Conservation (phyloP, 2,888 invertebrate genomes). For the Drosophila recens region DNA sequence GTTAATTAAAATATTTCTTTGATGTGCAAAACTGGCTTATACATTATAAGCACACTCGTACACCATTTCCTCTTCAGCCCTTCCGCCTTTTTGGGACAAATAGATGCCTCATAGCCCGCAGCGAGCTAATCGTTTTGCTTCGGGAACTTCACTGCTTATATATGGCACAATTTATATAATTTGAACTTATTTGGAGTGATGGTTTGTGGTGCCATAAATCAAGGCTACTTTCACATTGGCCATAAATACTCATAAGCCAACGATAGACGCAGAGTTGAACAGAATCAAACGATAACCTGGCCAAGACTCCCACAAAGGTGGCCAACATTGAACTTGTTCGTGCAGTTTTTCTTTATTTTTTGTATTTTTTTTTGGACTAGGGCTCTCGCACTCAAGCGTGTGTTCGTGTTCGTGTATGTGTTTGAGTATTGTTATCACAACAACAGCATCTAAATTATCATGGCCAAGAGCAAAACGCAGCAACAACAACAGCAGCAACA, state of each 20-base stretch:
- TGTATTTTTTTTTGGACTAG: conserved; percentile 24
- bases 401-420: conserved; percentile 18
- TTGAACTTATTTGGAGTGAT: conserved; percentile 66
- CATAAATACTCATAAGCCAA: conserved; percentile 45
- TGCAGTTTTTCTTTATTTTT: conserved; percentile 26
- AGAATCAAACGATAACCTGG: conserved; percentile 25
- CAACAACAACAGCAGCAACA: conserved; percentile 38
- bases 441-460: conserved; percentile 74
- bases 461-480: conserved; percentile 58
- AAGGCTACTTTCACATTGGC: conserved; percentile 66
- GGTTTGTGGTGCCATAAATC: conserved; percentile 63
- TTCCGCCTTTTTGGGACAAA: conserved; percentile 29
- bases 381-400: conserved; percentile 13
- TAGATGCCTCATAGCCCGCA: conserved; percentile 26
- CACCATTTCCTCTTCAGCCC: not conserved
- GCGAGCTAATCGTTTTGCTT: conserved; percentile 42
- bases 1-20: conserved; percentile 41
- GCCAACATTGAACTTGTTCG: conserved; percentile 75
- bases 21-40: conserved; percentile 18
- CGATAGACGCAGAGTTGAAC: conserved; percentile 18
- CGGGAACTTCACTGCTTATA: conserved; percentile 21
- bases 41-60: not conserved
- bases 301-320: conserved; percentile 39
- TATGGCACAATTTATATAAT: conserved; percentile 74
- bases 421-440: conserved; percentile 66